Percentiles rank a stretch among this genome's conserved stretches.
Evolutionary conservation across 2,888 invertebrate genomes (phyloP).

Genomic region (Agapostemon virescens): DNA sequence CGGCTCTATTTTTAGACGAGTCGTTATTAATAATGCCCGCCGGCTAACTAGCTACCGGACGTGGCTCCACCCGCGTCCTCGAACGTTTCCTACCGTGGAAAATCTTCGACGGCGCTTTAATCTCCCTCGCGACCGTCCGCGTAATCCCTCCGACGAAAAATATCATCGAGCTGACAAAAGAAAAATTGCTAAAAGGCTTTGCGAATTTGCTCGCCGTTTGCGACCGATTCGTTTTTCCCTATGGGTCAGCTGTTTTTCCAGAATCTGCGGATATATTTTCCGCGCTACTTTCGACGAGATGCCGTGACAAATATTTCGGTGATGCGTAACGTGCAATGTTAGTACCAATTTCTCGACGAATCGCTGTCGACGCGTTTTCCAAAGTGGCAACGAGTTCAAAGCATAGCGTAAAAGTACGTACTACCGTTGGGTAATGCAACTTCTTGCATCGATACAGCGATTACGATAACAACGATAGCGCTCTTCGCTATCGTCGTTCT

Average conservation of each 20-base stretch:
- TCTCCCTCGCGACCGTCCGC: not conserved
- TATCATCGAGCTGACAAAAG: not conserved
- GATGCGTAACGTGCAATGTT: no score
- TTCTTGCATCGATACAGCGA: no score
- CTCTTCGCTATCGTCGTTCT: no score
- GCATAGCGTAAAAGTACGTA: no score
- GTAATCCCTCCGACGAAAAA: not conserved
- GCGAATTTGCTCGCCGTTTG: not conserved
- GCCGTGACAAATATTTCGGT: no score
- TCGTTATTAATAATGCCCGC: conserved; percentile 39
- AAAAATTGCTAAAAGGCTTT: no score
- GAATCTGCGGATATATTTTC: not conserved
- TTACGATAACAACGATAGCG: no score
- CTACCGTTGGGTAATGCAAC: no score
- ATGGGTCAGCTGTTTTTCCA: not conserved
- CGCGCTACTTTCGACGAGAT: not conserved
- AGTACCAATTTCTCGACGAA: no score
- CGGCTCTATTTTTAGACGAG: conserved; percentile 59
- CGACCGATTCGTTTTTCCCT: not conserved
- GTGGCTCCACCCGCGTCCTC: not conserved
- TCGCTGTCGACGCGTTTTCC: not conserved
- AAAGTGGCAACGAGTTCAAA: no score
- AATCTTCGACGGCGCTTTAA: not conserved
- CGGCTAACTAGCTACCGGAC: not conserved
- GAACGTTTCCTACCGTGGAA: not conserved